Evolutionary conservation across 2,113 vertebrate genomes (phyloP).

Genomic region (Falco punctatus): DNA sequence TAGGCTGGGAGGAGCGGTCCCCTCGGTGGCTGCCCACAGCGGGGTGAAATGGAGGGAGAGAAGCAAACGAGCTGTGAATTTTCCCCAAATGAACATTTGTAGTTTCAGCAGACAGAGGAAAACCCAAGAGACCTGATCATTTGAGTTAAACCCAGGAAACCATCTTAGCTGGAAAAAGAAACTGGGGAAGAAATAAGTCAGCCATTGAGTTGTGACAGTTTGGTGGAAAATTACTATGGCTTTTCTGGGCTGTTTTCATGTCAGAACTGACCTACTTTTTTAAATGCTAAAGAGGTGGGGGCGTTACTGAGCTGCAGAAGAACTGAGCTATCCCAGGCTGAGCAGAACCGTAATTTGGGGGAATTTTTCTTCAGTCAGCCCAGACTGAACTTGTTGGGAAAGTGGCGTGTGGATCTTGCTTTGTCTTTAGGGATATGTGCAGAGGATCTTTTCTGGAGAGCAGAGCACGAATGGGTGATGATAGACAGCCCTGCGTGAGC

Average conservation of each 20-base stretch:
- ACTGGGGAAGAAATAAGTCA: neutral
- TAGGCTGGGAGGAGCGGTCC: neutral
- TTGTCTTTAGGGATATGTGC: neutral
- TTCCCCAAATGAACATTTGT: neutral
- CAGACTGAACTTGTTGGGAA: neutral
- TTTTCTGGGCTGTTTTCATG: conserved; percentile 18
- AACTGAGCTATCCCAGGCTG: neutral
- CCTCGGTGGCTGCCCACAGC: neutral
- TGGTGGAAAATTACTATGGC: conserved; percentile 27
- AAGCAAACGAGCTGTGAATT: neutral
- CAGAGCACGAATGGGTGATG: neutral
- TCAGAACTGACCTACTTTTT: conserved; percentile 52
- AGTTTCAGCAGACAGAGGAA: neutral
- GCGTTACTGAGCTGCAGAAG: neutral
- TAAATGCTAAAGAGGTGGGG: neutral
- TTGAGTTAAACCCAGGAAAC: neutral
- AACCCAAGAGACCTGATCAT: neutral
- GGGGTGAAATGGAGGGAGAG: neutral
- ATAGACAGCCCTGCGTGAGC: neutral
- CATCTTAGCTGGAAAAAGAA: neutral
- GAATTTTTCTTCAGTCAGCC: neutral
- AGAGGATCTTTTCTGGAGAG: neutral
- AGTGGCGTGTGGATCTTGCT: neutral
- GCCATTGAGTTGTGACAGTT: neutral
- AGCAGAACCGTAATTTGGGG: neutral